A percentile compares a stretch with the other conserved stretches of the same genome.
Conservation (phyloP, 2,113 vertebrate genomes). For the Athene cunicularia region DNA sequence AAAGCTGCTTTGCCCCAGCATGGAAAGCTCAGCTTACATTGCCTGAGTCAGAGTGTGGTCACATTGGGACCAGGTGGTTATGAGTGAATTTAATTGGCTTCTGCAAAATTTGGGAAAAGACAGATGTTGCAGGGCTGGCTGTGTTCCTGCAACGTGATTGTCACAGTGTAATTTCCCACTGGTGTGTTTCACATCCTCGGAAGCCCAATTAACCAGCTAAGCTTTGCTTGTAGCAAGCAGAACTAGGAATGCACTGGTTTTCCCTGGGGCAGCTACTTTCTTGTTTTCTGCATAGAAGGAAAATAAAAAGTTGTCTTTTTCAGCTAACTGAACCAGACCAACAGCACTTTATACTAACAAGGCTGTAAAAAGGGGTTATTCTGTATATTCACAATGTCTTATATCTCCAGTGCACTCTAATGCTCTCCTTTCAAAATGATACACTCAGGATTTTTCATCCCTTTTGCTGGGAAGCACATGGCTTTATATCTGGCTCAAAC, state of each 20-base stretch:
- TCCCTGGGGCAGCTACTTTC: neutral
- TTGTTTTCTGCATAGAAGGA: neutral
- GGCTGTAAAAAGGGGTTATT: neutral
- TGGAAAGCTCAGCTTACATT: neutral
- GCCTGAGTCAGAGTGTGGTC: neutral
- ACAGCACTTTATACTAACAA: neutral
- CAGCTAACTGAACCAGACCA: neutral
- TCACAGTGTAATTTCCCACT: neutral
- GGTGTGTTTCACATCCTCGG: neutral
- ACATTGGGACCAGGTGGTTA: conserved; percentile 18
- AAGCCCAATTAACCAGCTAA: conserved; percentile 45
- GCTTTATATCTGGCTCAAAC: neutral
- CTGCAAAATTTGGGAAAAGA: conserved; percentile 15
- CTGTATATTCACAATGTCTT: neutral
- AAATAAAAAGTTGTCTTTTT: neutral
- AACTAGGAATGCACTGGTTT: neutral
- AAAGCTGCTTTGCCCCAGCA: neutral
- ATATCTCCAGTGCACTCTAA: neutral
- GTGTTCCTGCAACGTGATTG: neutral
- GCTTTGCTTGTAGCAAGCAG: neutral
- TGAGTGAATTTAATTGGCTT: conserved; percentile 17
- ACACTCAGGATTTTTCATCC: neutral
- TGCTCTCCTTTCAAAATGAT: neutral
- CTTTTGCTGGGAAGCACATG: neutral
- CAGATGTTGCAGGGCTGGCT: conserved; percentile 51